Evolutionary conservation across 2,888 invertebrate genomes (phyloP).

Genomic region (Lissocephala sabroskyi): DNA sequence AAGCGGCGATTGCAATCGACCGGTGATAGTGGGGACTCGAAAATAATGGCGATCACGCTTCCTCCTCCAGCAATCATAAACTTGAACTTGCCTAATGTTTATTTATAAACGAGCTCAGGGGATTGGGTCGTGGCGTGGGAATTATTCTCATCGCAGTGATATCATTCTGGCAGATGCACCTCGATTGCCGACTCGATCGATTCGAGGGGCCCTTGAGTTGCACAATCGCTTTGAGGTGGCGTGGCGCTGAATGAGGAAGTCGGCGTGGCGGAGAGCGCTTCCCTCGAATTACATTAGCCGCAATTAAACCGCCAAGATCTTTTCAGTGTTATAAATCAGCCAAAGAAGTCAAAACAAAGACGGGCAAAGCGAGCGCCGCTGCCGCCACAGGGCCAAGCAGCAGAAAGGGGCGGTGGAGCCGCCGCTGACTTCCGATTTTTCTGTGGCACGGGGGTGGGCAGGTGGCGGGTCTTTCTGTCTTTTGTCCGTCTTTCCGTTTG

Average conservation of each 20-base stretch:
- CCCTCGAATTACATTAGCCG: conserved; percentile 53
- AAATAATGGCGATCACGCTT: not conserved
- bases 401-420: too few relatives aligned
- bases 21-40: not conserved
- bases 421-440: too few relatives aligned
- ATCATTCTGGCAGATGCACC: conserved; percentile 10
- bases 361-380: too few relatives aligned
- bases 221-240: too few relatives aligned
- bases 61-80: conserved; percentile 40
- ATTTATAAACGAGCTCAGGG: conserved; percentile 35
- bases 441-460: too few relatives aligned
- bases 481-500: not conserved
- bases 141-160: conserved; percentile 24
- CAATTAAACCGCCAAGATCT: conserved; percentile 19
- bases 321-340: conserved; percentile 51
- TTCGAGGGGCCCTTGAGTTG: too few relatives aligned
- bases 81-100: conserved; percentile 49
- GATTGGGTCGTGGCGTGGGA: conserved; percentile 16
- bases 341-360: conserved; percentile 9
- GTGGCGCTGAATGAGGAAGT: too few relatives aligned
- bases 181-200: too few relatives aligned
- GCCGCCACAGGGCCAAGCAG: too few relatives aligned
- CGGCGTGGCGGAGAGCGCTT: too few relatives aligned
- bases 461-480: too few relatives aligned
- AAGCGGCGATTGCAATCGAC: conserved; percentile 23